phyloP scores from a whole-genome alignment of 2,888 invertebrate genomes.

The Diogma glabrata region DNA sequence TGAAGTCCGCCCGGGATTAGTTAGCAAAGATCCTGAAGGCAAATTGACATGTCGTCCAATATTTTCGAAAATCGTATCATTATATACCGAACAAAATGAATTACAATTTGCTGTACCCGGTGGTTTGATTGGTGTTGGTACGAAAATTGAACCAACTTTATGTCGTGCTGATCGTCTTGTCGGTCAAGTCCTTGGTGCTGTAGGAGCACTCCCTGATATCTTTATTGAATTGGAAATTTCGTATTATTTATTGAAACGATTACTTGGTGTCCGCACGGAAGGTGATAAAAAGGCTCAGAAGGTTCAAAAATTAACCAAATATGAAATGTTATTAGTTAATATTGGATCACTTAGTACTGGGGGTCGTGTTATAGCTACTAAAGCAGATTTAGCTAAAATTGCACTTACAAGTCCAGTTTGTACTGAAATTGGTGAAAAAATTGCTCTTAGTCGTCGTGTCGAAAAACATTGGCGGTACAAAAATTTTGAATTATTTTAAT shows the following conservation, averaged over 20 bases:
- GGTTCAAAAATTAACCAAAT: constrained; percentile 83
- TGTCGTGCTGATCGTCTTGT: constrained; percentile 98
- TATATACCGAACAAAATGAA: constrained; percentile 97
- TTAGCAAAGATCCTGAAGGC: constrained; percentile 93
- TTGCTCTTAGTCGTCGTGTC: constrained; percentile 95
- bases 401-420: constrained; percentile 95
- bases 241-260: constrained; percentile 88
- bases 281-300: constrained; percentile 98
- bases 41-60: constrained; percentile 93
- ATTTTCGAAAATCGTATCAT: constrained; percentile 90
- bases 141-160: constrained; percentile 96
- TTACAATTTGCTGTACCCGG: constrained; percentile 98
- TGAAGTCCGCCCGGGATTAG: constrained; percentile 93
- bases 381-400: constrained; percentile 95
- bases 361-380: constrained; percentile 87
- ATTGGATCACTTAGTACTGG: constrained; percentile 98
- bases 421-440: constrained; percentile 97
- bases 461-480: constrained; percentile 98
- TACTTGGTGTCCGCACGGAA: constrained; percentile 95
- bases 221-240: constrained; percentile 97
- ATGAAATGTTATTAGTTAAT: constrained; percentile 92
- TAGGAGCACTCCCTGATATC: constrained; percentile 92
- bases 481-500: constrained; percentile 11
- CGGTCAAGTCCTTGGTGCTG: constrained; percentile 93
- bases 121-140: constrained; percentile 98